Evolutionary conservation across 2,888 invertebrate genomes (phyloP).

Genomic region (Lithosia quadra): DNA sequence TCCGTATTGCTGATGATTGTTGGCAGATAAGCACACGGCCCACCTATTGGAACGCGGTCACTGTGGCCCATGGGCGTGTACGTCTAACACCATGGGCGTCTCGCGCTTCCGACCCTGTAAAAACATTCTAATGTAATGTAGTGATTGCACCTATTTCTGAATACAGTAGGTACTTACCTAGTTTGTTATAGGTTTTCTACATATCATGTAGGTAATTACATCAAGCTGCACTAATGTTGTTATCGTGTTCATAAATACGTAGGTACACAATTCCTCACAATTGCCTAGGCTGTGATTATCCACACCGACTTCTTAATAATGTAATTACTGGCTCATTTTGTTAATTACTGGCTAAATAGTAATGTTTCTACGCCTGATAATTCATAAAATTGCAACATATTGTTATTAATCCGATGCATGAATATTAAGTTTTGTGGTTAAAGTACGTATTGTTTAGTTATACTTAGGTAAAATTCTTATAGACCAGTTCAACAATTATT

Average conservation of each 20-base stretch:
- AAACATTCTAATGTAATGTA: no score
- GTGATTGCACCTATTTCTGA: not conserved
- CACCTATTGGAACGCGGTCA: no score
- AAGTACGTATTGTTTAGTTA: not conserved
- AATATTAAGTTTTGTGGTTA: not conserved
- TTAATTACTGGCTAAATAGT: constrained; percentile 16
- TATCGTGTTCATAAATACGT: constrained; percentile 4
- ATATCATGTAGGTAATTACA: not conserved
- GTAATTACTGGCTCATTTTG: constrained; percentile 16
- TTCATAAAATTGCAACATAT: not conserved
- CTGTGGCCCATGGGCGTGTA: no score
- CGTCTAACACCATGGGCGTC: no score
- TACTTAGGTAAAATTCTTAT: not conserved
- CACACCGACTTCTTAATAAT: constrained; percentile 13
- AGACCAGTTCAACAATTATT: no score
- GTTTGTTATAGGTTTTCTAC: not conserved
- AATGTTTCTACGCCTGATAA: not conserved
- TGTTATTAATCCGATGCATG: not conserved
- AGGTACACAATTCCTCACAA: not conserved
- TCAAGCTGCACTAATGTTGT: not conserved
- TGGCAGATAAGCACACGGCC: no score
- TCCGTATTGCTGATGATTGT: no score
- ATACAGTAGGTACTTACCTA: no score
- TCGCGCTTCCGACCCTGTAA: no score
- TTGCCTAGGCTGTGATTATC: constrained; percentile 13